phyloP scores from a whole-genome alignment of 2,888 invertebrate genomes.

The Dryococelus australis region DNA sequence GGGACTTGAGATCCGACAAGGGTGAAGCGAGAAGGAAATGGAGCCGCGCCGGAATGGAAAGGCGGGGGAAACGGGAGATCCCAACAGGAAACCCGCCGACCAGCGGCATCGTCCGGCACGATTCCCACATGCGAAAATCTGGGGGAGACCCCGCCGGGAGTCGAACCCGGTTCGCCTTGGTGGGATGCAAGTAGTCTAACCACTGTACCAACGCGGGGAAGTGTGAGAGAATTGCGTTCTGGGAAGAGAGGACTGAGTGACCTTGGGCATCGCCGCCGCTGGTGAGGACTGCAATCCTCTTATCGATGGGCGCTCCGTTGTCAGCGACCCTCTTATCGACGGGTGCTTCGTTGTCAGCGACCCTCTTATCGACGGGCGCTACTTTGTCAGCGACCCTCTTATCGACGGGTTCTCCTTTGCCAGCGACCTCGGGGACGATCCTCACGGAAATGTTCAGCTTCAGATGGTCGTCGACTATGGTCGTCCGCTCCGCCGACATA shows the following conservation, averaged over 20 bases:
- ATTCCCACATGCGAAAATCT: too few species aligned
- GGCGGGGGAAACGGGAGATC: too few species aligned
- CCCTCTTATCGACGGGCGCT: neutral
- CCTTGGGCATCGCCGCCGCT: constrained; percentile 97
- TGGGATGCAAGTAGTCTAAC: too few species aligned
- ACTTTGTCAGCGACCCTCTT: neutral
- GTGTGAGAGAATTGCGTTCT: too few species aligned
- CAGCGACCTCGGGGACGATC: neutral
- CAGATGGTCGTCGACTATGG: neutral
- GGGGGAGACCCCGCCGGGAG: too few species aligned
- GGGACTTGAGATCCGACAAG: too few species aligned
- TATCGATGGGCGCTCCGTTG: neutral
- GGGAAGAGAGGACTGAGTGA: neutral
- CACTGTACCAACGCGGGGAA: too few species aligned
- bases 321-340: neutral
- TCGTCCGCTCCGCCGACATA: neutral
- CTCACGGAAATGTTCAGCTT: neutral
- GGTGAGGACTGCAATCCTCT: constrained; percentile 89
- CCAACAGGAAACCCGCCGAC: too few species aligned
- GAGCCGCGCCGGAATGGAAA: too few species aligned
- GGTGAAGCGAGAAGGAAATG: too few species aligned
- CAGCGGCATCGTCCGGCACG: too few species aligned
- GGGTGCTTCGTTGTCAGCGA: neutral
- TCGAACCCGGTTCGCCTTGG: too few species aligned
- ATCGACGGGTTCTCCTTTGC: neutral